phyloP scores from a whole-genome alignment of 2,797 vertebrate genomes.

The Labeo calbasu region DNA sequence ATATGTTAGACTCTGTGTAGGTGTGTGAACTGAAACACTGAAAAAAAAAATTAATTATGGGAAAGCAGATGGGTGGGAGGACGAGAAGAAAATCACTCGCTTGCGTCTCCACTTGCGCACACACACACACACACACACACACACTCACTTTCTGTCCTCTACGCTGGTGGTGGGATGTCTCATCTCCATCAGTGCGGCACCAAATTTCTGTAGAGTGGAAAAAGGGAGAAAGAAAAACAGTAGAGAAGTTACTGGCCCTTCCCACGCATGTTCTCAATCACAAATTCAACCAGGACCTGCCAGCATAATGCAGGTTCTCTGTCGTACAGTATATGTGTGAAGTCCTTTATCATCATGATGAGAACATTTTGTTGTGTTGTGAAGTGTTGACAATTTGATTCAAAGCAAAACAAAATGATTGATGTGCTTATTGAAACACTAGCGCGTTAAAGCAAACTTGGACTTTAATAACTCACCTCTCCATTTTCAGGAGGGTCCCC shows the following conservation, averaged over 20 bases:
- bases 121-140: slow-evolving; percentile 77
- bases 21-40: slow-evolving; percentile 43
- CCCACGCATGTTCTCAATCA: slow-evolving; percentile 35
- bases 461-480: slow-evolving; percentile 78
- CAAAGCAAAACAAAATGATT: slow-evolving; percentile 17
- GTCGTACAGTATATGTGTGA: slow-evolving; percentile 5
- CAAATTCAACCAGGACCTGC: slow-evolving; percentile 23
- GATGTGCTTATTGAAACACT: slow-evolving; percentile 28
- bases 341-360: slow-evolving; percentile 20
- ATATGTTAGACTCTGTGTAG: slow-evolving; percentile 39
- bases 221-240: not conserved
- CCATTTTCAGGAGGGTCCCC: slow-evolving; percentile 95
- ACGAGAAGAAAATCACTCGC: slow-evolving; percentile 18
- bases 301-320: slow-evolving; percentile 16
- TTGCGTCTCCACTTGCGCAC: not conserved
- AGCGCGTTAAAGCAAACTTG: slow-evolving; percentile 6
- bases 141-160: slow-evolving; percentile 92
- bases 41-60: slow-evolving; percentile 27
- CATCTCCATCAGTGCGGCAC: slow-evolving; percentile 95
- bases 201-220: slow-evolving; percentile 86
- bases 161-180: slow-evolving; percentile 90
- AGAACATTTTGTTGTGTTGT: slow-evolving; percentile 29
- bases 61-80: slow-evolving; percentile 42
- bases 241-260: slow-evolving; percentile 20
- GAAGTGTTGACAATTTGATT: slow-evolving; percentile 32